These are phyloP conservation scores for Lasius fuliginosus DNA, from an alignment of 2,888 invertebrate genomes.

Conservation along the genomic window DNA sequence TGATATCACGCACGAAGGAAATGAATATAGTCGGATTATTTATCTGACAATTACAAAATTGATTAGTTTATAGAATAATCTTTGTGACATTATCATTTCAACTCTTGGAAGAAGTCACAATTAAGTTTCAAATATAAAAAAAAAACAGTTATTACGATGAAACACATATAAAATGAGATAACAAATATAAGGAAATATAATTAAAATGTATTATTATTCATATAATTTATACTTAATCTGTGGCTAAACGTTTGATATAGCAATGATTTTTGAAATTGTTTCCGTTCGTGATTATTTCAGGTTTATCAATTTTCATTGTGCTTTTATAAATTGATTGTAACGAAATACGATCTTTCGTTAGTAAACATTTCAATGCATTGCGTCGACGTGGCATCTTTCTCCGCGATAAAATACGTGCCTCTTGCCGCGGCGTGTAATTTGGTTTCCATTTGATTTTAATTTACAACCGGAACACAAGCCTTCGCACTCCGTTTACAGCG, in stretches of 20 bases:
- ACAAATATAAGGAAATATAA: background rate
- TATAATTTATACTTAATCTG: background rate
- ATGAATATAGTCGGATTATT: background rate
- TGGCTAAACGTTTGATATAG: background rate
- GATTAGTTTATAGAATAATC: background rate
- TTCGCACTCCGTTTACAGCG: background rate
- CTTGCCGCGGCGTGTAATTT: constrained; percentile 44
- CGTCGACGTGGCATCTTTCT: constrained; percentile 22
- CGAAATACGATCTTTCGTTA: constrained; percentile 28
- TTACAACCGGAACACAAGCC: constrained; percentile 39
- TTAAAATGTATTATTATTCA: background rate
- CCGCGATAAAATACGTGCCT: constrained; percentile 43
- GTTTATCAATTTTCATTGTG: constrained; percentile 32
- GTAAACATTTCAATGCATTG: constrained; percentile 41
- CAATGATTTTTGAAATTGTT: constrained; percentile 1
- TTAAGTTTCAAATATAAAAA: background rate
- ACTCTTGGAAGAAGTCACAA: background rate
- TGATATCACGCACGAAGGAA: background rate
- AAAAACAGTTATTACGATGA: background rate
- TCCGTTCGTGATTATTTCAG: background rate
- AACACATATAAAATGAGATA: background rate
- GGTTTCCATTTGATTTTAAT: constrained; percentile 60
- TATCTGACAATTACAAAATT: background rate
- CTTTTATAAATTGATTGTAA: background rate
- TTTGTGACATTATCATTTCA: background rate